A percentile compares a stretch with the other conserved stretches of the same genome.
Conservation (phyloP, 2,797 vertebrate genomes). For the Coregonus sp. region DNA sequence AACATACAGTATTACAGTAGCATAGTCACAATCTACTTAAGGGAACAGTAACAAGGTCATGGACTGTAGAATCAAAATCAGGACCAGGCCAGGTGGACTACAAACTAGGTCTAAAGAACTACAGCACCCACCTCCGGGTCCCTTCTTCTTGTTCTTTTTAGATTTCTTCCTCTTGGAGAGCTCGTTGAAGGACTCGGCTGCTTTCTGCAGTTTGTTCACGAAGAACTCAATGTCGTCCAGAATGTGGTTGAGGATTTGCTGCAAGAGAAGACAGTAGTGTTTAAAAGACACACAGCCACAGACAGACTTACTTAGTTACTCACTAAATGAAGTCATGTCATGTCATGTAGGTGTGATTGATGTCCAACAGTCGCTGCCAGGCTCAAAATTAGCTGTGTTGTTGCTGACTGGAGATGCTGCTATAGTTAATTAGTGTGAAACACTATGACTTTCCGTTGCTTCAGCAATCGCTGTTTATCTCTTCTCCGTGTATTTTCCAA, state of each 20-base stretch:
- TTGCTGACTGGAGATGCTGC: conserved; percentile 5
- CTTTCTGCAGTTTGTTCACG: conserved; percentile 93
- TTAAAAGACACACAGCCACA: too few species aligned
- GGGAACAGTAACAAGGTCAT: too few species aligned
- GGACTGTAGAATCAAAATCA: neutral
- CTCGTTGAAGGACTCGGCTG: conserved; percentile 88
- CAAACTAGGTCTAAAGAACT: too few species aligned
- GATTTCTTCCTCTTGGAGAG: conserved; percentile 89
- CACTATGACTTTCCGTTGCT: neutral
- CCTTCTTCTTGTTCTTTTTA: conserved; percentile 89
- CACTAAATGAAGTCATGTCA: neutral
- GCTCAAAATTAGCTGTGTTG: conserved; percentile 12
- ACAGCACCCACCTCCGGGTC: conserved; percentile 82
- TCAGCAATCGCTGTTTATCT: neutral
- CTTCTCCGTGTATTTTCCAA: neutral
- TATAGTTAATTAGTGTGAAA: neutral
- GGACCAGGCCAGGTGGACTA: conserved; percentile 19
- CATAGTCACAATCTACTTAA: too few species aligned
- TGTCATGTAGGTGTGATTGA: neutral
- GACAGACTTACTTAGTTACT: too few species aligned
- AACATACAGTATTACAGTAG: conserved; percentile 4
- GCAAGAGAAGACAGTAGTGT: neutral
- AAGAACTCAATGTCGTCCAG: conserved; percentile 96
- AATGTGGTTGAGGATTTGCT: conserved; percentile 99
- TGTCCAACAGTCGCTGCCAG: neutral